Evolutionary conservation across 92 coral and sea anemone species (phyloP).

Genomic region (Diadumene lineata): DNA sequence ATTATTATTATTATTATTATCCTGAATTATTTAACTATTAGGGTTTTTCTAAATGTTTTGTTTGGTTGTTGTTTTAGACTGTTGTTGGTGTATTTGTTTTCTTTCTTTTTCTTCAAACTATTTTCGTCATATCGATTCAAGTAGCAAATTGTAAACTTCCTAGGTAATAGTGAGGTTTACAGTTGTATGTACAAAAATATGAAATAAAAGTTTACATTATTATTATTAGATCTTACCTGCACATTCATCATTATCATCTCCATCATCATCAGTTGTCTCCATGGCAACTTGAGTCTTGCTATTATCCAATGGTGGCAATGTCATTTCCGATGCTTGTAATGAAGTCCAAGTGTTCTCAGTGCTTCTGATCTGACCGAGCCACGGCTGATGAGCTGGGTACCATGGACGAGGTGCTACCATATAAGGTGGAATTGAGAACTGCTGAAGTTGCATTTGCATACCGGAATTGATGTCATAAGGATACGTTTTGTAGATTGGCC

Average conservation of each 20-base stretch:
- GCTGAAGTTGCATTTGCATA: constrained; percentile 13
- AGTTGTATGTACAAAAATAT: too few relatives aligned
- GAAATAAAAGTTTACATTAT: neutral
- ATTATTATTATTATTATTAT: too few relatives aligned
- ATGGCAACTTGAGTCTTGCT: constrained; percentile 2
- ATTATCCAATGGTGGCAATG: neutral
- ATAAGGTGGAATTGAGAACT: constrained; percentile 20
- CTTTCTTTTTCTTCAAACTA: too few relatives aligned
- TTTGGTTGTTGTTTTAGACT: too few relatives aligned
- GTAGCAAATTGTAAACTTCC: too few relatives aligned
- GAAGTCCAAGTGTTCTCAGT: neutral
- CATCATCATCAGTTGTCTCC: constrained; percentile 20
- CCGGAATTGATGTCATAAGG: constrained; percentile 25
- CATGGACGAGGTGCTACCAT: constrained; percentile 23
- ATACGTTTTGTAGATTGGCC: constrained; percentile 33
- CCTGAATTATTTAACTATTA: too few relatives aligned
- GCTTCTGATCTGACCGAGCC: constrained; percentile 13
- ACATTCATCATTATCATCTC: constrained; percentile 17
- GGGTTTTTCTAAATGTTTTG: too few relatives aligned
- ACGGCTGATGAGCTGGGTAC: constrained; percentile 18
- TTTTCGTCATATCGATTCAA: too few relatives aligned
- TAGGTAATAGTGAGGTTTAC: too few relatives aligned
- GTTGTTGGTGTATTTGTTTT: too few relatives aligned
- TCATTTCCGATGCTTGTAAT: constrained; percentile 1
- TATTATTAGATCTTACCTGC: neutral